phyloP scores from a whole-genome alignment of 2,797 vertebrate species.

The Neosilurus hyrtlii region DNA sequence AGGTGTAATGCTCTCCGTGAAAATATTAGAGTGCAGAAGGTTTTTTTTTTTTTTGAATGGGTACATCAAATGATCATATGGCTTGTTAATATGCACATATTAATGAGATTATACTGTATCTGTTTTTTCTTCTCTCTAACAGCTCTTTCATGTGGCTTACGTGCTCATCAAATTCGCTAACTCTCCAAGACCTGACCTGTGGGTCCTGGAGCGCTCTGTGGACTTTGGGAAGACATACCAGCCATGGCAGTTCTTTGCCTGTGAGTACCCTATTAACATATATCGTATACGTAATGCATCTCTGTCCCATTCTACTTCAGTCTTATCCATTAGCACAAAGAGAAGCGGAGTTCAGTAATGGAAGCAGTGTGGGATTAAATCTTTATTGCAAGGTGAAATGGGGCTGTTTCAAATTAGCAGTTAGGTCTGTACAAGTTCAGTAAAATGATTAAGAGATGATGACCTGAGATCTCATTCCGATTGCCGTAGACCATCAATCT shows the following conservation, averaged over 20 bases:
- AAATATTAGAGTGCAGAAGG: too few species aligned
- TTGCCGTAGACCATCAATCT: not conserved
- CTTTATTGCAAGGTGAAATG: not conserved
- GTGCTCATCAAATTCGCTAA: slow-evolving; percentile 97
- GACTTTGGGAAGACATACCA: slow-evolving; percentile 88
- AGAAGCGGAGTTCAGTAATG: not conserved
- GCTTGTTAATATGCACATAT: too few species aligned
- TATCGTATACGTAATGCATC: not conserved
- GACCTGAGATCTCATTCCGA: not conserved
- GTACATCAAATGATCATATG: too few species aligned
- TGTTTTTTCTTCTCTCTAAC: slow-evolving; percentile 43
- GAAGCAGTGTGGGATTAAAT: not conserved
- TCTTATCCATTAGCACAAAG: not conserved
- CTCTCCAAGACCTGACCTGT: slow-evolving; percentile 93
- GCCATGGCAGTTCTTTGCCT: slow-evolving; percentile 96
- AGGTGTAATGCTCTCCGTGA: too few species aligned
- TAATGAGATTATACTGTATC: not conserved
- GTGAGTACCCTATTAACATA: slow-evolving; percentile 75
- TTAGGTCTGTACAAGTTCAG: not conserved
- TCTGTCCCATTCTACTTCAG: not conserved
- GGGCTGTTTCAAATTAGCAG: not conserved
- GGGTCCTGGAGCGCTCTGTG: slow-evolving; percentile 90
- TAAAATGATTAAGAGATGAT: not conserved
- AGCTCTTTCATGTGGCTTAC: slow-evolving; percentile 96
- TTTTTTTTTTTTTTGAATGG: too few species aligned